A percentile compares a stretch with the other conserved stretches of the same genome.
Conservation (phyloP, 2,797 vertebrate genomes). For the Salarias fasciatus region DNA sequence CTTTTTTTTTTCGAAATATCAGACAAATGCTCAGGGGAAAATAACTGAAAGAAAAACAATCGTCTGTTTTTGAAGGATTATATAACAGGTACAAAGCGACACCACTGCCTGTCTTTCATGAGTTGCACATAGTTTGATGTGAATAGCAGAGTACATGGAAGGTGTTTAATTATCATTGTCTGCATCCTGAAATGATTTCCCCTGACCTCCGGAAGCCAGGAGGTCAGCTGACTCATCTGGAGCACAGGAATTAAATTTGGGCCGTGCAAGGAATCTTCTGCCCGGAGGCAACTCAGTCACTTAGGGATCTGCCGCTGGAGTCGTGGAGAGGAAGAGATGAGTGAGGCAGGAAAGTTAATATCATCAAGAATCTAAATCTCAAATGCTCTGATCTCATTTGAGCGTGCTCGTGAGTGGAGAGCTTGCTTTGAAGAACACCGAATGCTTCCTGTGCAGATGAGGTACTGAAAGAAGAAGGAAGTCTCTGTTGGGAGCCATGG, state of each 20-base stretch:
- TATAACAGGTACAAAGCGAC: constrained; percentile 20
- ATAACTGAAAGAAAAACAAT: no score
- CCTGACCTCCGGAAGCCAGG: constrained; percentile 58
- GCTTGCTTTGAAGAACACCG: constrained; percentile 61
- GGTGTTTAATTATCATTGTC: constrained; percentile 65
- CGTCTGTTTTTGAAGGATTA: no score
- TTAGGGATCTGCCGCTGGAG: constrained; percentile 51
- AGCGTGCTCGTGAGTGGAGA: constrained; percentile 52
- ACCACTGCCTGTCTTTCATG: constrained; percentile 21
- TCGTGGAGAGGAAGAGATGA: constrained; percentile 19
- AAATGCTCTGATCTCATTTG: constrained; percentile 83
- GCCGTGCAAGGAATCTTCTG: constrained; percentile 40
- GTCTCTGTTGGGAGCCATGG: constrained; percentile 49
- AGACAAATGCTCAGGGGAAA: constrained; percentile 7
- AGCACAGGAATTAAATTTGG: constrained; percentile 68
- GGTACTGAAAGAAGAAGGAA: constrained; percentile 35
- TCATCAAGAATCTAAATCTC: constrained; percentile 78
- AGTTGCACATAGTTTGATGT: constrained; percentile 36
- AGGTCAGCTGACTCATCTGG: constrained; percentile 64
- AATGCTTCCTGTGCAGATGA: constrained; percentile 54
- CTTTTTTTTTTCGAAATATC: constrained; percentile 4
- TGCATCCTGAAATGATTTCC: constrained; percentile 50
- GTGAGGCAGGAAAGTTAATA: constrained; percentile 67
- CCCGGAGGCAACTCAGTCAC: constrained; percentile 62
- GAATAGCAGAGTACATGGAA: constrained; percentile 48